A percentile compares a stretch with the other conserved stretches of the same genome.
Conservation (phyloP, 2,797 vertebrate species). For the Vespertilio murinus region DNA sequence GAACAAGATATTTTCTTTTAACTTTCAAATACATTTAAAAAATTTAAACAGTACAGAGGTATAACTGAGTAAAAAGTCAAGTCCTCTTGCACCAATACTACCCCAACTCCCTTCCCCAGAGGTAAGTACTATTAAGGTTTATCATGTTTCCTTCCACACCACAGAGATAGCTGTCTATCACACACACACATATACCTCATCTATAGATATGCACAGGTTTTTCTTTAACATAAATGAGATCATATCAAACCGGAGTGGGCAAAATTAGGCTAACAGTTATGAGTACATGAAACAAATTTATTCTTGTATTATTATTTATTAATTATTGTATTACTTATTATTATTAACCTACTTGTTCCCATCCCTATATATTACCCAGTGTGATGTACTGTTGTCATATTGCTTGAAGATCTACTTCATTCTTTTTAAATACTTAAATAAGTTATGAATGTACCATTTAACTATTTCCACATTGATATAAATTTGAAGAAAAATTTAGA, state of each 20-base stretch:
- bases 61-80: constrained; percentile 38
- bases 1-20: constrained; percentile 28
- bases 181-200: not conserved
- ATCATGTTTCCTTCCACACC: not conserved
- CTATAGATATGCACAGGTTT: not conserved
- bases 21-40: constrained; percentile 42
- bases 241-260: not conserved
- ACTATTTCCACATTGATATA: constrained; percentile 36
- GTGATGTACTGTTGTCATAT: constrained; percentile 34
- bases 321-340: not conserved
- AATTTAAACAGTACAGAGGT: not conserved
- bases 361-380: not conserved
- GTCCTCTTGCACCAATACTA: not conserved
- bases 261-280: not conserved
- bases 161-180: not conserved
- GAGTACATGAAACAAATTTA: not conserved
- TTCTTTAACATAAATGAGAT: constrained; percentile 25
- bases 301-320: not conserved
- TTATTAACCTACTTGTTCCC: not conserved
- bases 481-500: constrained; percentile 54
- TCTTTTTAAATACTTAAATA: constrained; percentile 49
- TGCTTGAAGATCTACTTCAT: constrained; percentile 42
- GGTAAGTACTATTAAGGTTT: not conserved
- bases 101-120: not conserved
- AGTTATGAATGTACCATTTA: not conserved